Conservation (phyloP, 2,113 vertebrate genomes). For the Dendropsophus ebraccatus region DNA sequence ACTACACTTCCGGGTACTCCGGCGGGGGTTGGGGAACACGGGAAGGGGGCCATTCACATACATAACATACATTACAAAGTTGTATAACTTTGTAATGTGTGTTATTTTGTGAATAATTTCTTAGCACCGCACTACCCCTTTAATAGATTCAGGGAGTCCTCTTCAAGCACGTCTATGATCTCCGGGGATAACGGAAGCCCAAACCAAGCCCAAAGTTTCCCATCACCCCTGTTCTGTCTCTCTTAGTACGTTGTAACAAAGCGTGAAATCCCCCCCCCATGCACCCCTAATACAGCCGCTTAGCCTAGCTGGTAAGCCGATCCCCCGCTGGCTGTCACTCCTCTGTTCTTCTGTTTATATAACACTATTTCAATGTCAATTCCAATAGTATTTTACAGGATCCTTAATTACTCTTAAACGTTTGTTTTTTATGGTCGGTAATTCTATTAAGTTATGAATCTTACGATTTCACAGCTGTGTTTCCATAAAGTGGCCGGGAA, state of each 20-base stretch:
- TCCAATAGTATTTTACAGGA: constrained; percentile 67
- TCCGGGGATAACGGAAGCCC: no score
- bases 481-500: constrained; percentile 39
- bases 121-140: no score
- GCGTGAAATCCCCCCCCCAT: background rate
- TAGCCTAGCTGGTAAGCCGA: background rate
- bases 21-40: no score
- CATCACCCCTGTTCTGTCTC: background rate
- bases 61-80: no score
- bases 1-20: no score
- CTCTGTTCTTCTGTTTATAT: constrained; percentile 41
- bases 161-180: no score
- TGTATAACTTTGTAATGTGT: no score
- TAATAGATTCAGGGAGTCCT: no score
- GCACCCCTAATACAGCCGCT: background rate
- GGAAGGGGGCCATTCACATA: no score
- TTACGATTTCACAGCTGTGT: constrained; percentile 56
- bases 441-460: constrained; percentile 65
- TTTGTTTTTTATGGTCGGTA: constrained; percentile 65
- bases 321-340: background rate
- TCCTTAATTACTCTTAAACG: constrained; percentile 68
- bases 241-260: background rate
- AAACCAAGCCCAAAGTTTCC: no score
- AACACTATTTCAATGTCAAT: constrained; percentile 68
- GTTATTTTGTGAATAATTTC: no score